A percentile compares a stretch with the other conserved stretches of the same genome.
Conservation (phyloP, 2,113 vertebrate genomes). For the Nibea coibor region DNA sequence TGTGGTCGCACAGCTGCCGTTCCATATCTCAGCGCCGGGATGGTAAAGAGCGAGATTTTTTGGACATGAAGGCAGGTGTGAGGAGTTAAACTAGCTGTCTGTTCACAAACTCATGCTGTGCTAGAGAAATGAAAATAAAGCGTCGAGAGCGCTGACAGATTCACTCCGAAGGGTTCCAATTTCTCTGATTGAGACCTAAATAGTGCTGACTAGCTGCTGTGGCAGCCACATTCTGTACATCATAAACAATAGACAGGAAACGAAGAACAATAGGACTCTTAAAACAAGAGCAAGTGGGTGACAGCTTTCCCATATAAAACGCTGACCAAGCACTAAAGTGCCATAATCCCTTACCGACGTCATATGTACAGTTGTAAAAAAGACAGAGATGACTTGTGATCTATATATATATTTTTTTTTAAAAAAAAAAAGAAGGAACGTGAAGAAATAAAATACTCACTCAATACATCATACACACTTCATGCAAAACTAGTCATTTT, state of each 20-base stretch:
- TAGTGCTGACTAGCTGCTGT: conserved; percentile 47
- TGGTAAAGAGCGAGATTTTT: neutral
- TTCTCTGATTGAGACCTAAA: conserved; percentile 51
- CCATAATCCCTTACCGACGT: conserved; percentile 53
- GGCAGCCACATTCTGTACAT: conserved; percentile 45
- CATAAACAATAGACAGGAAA: conserved; percentile 57
- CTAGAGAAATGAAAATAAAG: conserved; percentile 25
- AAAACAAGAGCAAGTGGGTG: conserved; percentile 56
- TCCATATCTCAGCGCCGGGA: neutral
- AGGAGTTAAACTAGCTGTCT: conserved; percentile 7
- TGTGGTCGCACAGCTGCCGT: conserved; percentile 32
- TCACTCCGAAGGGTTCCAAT: conserved; percentile 26
- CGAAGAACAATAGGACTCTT: conserved; percentile 55
- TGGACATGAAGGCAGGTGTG: conserved; percentile 14
- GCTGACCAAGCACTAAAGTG: conserved; percentile 57
- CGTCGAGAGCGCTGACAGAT: conserved; percentile 41
- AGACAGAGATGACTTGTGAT: conserved; percentile 48
- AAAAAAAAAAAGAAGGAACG: conserved; percentile 46
- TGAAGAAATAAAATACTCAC: conserved; percentile 57
- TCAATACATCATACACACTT: conserved; percentile 58
- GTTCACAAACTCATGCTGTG: conserved; percentile 19
- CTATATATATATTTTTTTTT: conserved; percentile 26
- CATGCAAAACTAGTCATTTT: conserved; percentile 59
- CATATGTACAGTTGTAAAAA: conserved; percentile 62
- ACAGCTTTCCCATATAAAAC: conserved; percentile 53